Percentiles rank a stretch among this genome's conserved stretches.
Evolutionary conservation across 2,888 invertebrate species (phyloP).

Genomic region (Chrysolina haemoptera): DNA sequence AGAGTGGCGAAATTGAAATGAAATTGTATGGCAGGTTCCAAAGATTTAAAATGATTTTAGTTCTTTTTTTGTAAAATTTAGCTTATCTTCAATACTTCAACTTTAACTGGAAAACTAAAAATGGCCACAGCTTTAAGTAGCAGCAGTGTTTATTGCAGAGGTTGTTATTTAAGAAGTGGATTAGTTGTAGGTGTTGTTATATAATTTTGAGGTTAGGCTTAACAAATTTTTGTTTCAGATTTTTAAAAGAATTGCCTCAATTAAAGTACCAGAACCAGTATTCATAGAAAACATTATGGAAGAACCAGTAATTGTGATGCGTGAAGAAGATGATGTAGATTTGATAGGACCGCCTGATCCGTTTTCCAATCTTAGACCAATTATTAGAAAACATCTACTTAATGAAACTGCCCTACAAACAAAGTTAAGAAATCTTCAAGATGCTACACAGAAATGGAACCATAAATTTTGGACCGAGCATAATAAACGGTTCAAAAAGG

Average conservation of each 20-base stretch:
- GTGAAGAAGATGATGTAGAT: conserved; percentile 70
- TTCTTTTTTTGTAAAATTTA: not conserved
- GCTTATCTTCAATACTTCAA: not conserved
- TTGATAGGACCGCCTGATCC: conserved; percentile 87
- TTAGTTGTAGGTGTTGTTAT: conserved; percentile 19
- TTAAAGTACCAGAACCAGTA: conserved; percentile 49
- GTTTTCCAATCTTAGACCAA: conserved; percentile 83
- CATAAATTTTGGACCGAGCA: conserved; percentile 88
- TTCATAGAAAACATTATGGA: conserved; percentile 58
- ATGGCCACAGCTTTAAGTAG: not conserved
- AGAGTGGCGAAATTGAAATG: too few relatives aligned
- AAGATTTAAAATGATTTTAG: too few relatives aligned
- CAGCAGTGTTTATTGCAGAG: conserved; percentile 8
- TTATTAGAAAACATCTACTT: conserved; percentile 76
- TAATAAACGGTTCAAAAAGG: conserved; percentile 83
- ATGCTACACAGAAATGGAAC: conserved; percentile 86
- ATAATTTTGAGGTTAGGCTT: conserved; percentile 28
- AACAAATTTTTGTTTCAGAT: conserved; percentile 36
- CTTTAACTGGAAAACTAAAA: not conserved
- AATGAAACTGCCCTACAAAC: conserved; percentile 80
- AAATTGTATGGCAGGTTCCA: too few relatives aligned
- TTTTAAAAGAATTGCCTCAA: conserved; percentile 37
- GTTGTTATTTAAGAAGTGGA: not conserved
- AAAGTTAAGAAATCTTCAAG: conserved; percentile 76
- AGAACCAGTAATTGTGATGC: conserved; percentile 62